Evolutionary conservation across 1,140 invertebrate species (phyloP).

Genomic region (Drosophila prosaltans): DNA sequence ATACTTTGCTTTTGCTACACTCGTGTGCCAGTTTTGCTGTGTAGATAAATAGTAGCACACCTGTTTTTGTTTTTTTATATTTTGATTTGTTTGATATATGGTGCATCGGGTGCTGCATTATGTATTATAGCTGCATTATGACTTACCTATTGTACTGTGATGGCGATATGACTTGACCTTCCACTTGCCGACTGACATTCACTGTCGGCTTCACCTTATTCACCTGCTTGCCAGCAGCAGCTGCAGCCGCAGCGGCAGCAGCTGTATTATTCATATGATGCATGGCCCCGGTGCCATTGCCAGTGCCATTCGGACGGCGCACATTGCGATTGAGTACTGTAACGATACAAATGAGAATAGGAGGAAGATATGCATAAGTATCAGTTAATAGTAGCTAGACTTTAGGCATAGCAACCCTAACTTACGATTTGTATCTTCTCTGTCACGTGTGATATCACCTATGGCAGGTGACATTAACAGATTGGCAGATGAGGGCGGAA

Average conservation of each 20-base stretch:
- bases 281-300: conserved; percentile 86
- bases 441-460: conserved; percentile 86
- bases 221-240: conserved; percentile 89
- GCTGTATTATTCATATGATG: conserved; percentile 86
- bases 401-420: conserved; percentile 39
- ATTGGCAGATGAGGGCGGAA: conserved; percentile 14
- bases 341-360: conserved; percentile 58
- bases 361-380: background rate
- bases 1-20: conserved; percentile 11
- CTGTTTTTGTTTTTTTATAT: conserved; percentile 1
- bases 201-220: conserved; percentile 94
- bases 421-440: conserved; percentile 87
- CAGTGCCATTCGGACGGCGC: conserved; percentile 84
- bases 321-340: conserved; percentile 89
- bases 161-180: conserved; percentile 85
- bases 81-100: conserved; percentile 20
- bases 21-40: conserved; percentile 8
- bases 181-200: conserved; percentile 85
- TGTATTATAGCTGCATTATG: conserved; percentile 9
- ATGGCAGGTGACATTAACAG: conserved; percentile 48
- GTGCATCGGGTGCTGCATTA: conserved; percentile 9
- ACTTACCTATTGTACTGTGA: conserved; percentile 83
- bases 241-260: conserved; percentile 73
- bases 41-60: conserved; percentile 24
- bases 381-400: background rate